Percentiles rank a stretch among this genome's conserved stretches.
Evolutionary conservation across 92 coral and sea anemone species (phyloP).

Genomic region (Desmophyllum pertusum): DNA sequence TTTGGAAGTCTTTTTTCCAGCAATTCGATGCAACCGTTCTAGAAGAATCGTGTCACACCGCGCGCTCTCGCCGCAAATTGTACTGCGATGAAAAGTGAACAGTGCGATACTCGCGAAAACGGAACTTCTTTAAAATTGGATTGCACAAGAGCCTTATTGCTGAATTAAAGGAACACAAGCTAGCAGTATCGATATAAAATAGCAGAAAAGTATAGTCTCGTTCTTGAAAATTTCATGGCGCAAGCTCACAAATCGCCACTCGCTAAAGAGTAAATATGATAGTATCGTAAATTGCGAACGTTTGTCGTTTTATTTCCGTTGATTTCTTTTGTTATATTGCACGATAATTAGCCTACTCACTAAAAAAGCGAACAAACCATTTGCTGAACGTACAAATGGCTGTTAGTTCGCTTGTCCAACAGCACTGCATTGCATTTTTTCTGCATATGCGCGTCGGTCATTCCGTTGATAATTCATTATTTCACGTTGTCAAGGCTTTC

Average conservation of each 20-base stretch:
- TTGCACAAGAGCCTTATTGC: background rate
- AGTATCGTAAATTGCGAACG: background rate
- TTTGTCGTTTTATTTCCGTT: slow-evolving; percentile 19
- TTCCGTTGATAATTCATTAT: too few relatives aligned
- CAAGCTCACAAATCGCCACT: background rate
- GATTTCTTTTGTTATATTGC: background rate
- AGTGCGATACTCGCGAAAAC: background rate
- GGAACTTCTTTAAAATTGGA: background rate
- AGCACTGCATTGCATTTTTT: slow-evolving; percentile 8
- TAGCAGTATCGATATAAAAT: background rate
- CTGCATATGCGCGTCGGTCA: slow-evolving; percentile 36
- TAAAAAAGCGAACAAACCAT: background rate
- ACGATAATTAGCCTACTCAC: background rate
- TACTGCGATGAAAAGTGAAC: slow-evolving; percentile 18
- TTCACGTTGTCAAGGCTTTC: slow-evolving; percentile 43
- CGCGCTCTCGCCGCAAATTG: slow-evolving; percentile 15
- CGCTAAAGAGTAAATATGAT: background rate
- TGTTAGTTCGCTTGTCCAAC: background rate
- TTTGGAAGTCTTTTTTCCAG: slow-evolving; percentile 2
- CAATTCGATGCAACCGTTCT: background rate
- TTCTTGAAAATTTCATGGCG: background rate
- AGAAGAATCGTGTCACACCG: slow-evolving; percentile 1
- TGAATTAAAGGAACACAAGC: background rate
- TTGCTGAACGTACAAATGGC: background rate
- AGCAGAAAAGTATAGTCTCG: background rate